These are phyloP conservation scores for Leptinotarsa haldemani DNA, from an alignment of 2,888 invertebrate species.

Conservation along the genomic window DNA sequence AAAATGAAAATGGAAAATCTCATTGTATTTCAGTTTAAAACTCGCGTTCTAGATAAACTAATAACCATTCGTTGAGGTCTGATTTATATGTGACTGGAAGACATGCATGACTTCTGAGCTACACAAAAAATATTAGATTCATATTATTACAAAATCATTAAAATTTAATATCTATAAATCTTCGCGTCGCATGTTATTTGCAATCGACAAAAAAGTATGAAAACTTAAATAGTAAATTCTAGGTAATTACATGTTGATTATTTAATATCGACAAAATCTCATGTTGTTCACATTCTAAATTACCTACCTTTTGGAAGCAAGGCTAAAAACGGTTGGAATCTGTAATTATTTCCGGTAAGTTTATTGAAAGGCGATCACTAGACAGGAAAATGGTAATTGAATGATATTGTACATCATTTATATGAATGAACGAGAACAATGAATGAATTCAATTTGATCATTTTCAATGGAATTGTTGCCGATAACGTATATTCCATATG, in stretches of 20 bases:
- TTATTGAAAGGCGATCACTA: not conserved
- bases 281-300: not conserved
- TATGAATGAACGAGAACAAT: constrained; percentile 13
- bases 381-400: not conserved
- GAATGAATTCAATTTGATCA: not conserved
- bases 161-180: constrained; percentile 16
- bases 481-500: not conserved
- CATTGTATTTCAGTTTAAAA: constrained; percentile 17
- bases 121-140: constrained; percentile 8
- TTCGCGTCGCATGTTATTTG: not conserved
- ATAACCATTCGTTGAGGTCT: not conserved
- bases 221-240: constrained; percentile 3
- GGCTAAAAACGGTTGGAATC: not conserved
- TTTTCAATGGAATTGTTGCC: not conserved
- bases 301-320: not conserved
- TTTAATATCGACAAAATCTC: not conserved
- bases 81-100: not conserved
- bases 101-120: constrained; percentile 1
- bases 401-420: not conserved
- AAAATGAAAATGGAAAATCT: constrained; percentile 27
- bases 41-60: not conserved
- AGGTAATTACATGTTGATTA: not conserved
- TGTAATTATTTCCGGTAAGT: constrained; percentile 1
- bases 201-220: not conserved
- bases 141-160: constrained; percentile 6